phyloP scores from a whole-genome alignment of 2,113 vertebrate species.

The Echinops telfairi region DNA sequence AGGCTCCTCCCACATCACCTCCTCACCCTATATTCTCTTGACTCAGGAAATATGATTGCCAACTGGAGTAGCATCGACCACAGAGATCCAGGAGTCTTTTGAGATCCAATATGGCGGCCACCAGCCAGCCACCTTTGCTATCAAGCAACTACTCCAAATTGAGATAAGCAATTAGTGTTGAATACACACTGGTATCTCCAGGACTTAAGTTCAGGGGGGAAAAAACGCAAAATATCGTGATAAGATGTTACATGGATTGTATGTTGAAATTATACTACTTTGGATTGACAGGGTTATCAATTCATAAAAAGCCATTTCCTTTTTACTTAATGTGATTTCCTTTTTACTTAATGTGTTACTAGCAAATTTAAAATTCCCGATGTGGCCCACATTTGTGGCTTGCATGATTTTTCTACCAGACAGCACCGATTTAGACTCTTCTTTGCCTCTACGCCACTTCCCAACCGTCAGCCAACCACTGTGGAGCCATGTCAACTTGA shows the following conservation, averaged over 20 bases:
- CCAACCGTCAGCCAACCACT: neutral
- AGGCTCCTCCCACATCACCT: neutral
- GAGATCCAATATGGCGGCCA: neutral
- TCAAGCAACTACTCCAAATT: neutral
- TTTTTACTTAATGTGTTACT: constrained; percentile 4
- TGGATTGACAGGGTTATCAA: neutral
- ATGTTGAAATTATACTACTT: constrained; percentile 15
- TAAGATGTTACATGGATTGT: constrained; percentile 29
- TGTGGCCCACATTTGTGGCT: neutral
- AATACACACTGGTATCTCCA: neutral
- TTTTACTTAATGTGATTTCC: constrained; percentile 19
- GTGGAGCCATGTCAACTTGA: neutral
- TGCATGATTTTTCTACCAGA: neutral
- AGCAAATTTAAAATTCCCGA: neutral
- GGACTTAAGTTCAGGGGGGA: neutral
- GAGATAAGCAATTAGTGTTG: neutral
- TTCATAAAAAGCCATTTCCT: neutral
- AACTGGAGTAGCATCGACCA: neutral
- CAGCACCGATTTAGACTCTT: neutral
- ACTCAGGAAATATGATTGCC: neutral
- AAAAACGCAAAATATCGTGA: neutral
- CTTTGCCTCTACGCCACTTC: neutral
- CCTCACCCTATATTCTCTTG: neutral
- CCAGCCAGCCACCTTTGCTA: fast-evolving
- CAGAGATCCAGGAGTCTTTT: neutral